Conservation (phyloP, 2,113 vertebrate species). For the Muscicapa adusta region DNA sequence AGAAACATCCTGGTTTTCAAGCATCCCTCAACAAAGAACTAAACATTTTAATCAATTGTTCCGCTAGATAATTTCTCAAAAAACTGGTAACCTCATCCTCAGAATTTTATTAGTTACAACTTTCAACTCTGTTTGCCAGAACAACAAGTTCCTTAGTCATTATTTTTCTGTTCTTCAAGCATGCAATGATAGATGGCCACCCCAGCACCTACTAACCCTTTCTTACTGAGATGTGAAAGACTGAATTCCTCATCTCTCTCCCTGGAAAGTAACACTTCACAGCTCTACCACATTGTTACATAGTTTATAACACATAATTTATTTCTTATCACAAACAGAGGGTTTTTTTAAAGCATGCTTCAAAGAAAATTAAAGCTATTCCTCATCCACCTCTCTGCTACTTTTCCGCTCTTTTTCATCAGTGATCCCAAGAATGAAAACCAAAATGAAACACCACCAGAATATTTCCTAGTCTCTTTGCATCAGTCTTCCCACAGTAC, state of each 20-base stretch:
- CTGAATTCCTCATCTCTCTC: not conserved
- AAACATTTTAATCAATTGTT: not conserved
- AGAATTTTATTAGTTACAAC: not conserved
- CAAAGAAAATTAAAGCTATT: not conserved
- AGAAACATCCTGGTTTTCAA: not conserved
- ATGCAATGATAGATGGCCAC: not conserved
- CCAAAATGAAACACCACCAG: not conserved
- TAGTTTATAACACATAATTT: not conserved
- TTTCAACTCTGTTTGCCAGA: not conserved
- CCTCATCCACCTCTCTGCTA: not conserved
- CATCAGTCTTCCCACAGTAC: not conserved
- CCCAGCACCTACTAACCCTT: not conserved
- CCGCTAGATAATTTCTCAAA: not conserved
- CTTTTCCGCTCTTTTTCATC: not conserved
- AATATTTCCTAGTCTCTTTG: not conserved
- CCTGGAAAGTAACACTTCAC: not conserved
- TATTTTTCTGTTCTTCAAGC: not conserved
- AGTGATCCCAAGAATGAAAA: not conserved
- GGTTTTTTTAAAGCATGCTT: not conserved
- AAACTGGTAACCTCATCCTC: not conserved
- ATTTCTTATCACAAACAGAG: not conserved
- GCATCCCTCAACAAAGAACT: not conserved
- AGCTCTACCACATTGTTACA: not conserved
- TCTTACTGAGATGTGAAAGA: not conserved
- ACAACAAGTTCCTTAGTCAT: not conserved